A percentile compares a stretch with the other conserved stretches of the same genome.
phyloP scores from a whole-genome alignment of 2,888 invertebrate species.

The Dicyrtomina minuta region DNA sequence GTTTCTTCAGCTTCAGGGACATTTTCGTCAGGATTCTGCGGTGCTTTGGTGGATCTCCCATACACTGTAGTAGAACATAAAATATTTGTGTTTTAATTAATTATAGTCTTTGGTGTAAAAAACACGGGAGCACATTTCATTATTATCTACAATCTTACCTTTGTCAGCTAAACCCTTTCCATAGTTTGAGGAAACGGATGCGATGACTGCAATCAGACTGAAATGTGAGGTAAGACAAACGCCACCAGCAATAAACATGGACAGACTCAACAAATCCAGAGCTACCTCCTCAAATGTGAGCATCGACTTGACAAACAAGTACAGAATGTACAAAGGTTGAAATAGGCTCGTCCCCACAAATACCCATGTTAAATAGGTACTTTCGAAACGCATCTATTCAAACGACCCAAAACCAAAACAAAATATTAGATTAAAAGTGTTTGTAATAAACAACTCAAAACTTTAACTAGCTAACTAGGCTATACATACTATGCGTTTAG shows the following conservation, averaged over 20 bases:
- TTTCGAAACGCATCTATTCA: constrained; percentile 47
- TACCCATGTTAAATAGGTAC: constrained; percentile 39
- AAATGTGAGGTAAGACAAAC: constrained; percentile 42
- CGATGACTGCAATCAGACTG: constrained; percentile 39
- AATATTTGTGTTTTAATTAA: no score
- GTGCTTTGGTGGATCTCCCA: no score
- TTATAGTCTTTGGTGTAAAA: no score
- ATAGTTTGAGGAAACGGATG: constrained; percentile 45
- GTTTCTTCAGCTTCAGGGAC: no score
- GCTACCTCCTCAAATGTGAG: background rate
- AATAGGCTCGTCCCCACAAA: constrained; percentile 41
- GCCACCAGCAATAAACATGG: constrained; percentile 38
- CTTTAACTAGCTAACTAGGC: background rate
- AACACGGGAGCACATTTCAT: no score
- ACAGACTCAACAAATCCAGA: constrained; percentile 39
- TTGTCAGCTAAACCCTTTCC: constrained; percentile 44
- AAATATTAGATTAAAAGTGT: constrained; percentile 5
- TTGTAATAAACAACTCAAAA: background rate
- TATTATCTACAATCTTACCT: no score
- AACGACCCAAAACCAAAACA: no score
- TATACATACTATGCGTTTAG: background rate
- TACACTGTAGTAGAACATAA: no score
- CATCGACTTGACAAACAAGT: constrained; percentile 39
- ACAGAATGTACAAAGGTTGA: constrained; percentile 46
- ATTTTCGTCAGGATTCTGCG: no score